These are phyloP conservation scores for Mamestra brassicae DNA, from an alignment of 2,888 invertebrate species.

Conservation along the genomic window DNA sequence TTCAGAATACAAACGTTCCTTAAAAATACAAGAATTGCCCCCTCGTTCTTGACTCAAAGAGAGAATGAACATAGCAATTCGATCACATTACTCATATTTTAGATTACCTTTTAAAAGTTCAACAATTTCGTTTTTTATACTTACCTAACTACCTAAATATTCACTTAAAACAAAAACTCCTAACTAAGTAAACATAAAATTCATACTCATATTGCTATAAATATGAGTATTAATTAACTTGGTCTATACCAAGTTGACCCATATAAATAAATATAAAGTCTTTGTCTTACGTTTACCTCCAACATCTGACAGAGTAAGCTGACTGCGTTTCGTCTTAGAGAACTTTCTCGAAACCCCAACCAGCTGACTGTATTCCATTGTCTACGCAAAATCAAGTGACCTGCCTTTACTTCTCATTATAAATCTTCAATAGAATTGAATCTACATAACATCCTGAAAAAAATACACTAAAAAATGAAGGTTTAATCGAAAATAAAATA, in stretches of 20 bases:
- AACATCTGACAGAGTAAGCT: slow-evolving; percentile 1
- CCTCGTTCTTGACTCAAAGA: neutral
- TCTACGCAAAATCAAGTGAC: neutral
- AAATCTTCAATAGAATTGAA: neutral
- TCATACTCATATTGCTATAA: neutral
- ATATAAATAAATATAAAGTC: neutral
- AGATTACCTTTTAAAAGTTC: no score
- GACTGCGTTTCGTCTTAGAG: neutral
- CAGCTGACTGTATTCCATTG: neutral
- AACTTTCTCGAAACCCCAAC: slow-evolving; percentile 4
- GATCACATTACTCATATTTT: no score
- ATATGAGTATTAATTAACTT: no score
- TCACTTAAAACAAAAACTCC: no score
- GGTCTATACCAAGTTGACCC: no score
- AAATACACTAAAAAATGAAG: no score
- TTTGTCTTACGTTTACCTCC: slow-evolving; percentile 21
- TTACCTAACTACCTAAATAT: no score
- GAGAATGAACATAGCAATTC: no score
- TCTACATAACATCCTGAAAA: neutral
- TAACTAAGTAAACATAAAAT: neutral
- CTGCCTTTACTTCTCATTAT: neutral
- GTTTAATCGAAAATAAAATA: no score
- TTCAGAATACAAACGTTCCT: no score
- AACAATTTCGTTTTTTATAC: no score
- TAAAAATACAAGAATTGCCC: neutral